A percentile compares a stretch with the other conserved stretches of the same genome.
phyloP scores from a whole-genome alignment of 2,888 invertebrate species.

The Monochamus alternatus region DNA sequence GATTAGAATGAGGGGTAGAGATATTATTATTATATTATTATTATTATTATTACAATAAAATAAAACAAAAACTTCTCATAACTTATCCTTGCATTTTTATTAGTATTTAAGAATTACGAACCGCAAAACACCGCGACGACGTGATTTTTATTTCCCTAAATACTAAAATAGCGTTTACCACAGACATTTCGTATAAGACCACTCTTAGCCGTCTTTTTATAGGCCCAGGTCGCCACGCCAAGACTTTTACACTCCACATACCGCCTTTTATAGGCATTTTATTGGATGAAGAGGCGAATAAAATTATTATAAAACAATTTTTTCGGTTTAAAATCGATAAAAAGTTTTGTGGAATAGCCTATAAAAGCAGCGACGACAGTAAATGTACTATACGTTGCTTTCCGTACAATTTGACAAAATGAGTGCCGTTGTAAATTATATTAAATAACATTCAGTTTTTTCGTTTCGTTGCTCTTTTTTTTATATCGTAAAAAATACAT shows the following conservation, averaged over 20 bases:
- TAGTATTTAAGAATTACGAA: not conserved
- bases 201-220: not conserved
- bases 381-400: not conserved
- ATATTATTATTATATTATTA: too few species aligned
- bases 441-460: not conserved
- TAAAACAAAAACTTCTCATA: too few species aligned
- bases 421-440: not conserved
- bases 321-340: not conserved
- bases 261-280: constrained; percentile 19
- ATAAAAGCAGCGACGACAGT: not conserved
- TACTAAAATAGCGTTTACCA: not conserved
- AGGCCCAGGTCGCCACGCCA: not conserved
- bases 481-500: too few species aligned
- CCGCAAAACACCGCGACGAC: not conserved
- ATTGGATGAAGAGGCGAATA: not conserved
- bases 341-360: not conserved
- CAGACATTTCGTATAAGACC: not conserved
- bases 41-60: too few species aligned
- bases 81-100: too few species aligned
- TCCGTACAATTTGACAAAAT: too few species aligned
- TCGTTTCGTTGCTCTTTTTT: too few species aligned
- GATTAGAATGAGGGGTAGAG: too few species aligned
- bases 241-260: not conserved
- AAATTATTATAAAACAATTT: not conserved
- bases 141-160: not conserved